Evolutionary conservation across 2,888 invertebrate species (phyloP).

Genomic region (Phrixothrix hirtus): DNA sequence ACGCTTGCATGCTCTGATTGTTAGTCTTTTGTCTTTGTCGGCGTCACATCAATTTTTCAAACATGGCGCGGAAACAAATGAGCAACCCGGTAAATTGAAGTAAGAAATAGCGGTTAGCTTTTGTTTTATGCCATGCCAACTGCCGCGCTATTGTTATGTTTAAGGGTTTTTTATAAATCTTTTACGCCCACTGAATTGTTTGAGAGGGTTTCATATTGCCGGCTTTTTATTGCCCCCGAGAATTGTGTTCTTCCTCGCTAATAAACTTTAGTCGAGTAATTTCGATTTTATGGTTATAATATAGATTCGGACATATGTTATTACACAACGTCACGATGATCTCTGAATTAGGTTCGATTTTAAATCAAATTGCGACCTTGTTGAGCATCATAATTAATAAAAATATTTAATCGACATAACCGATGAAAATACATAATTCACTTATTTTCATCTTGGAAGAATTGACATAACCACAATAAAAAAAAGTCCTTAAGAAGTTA

Average conservation of each 20-base stretch:
- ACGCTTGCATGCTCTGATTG: conserved; percentile 51
- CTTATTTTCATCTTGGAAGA: no score
- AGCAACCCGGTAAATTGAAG: conserved; percentile 57
- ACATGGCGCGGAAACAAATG: conserved; percentile 58
- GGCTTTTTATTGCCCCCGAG: conserved; percentile 52
- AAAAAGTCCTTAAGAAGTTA: no score
- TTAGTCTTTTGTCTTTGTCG: conserved; percentile 56
- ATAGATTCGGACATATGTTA: conserved; percentile 18
- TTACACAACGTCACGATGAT: no score
- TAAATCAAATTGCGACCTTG: no score
- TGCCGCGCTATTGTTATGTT: conserved; percentile 55
- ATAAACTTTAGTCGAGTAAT: conserved; percentile 27
- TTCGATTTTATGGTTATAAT: conserved; percentile 26
- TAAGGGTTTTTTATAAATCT: conserved; percentile 46
- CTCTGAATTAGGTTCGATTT: no score
- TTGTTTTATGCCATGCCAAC: conserved; percentile 58
- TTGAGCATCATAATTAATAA: no score
- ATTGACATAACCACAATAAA: no score
- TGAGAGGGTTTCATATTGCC: conserved; percentile 40
- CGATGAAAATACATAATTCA: no score
- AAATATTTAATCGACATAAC: no score
- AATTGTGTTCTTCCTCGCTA: conserved; percentile 41
- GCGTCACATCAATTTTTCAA: conserved; percentile 59
- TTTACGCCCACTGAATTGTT: conserved; percentile 46
- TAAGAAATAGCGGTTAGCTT: conserved; percentile 59